A percentile compares a stretch with the other conserved stretches of the same genome.
These are phyloP conservation scores for Gobio gobio DNA, from an alignment of 2,113 vertebrate species.

Conservation along the genomic window DNA sequence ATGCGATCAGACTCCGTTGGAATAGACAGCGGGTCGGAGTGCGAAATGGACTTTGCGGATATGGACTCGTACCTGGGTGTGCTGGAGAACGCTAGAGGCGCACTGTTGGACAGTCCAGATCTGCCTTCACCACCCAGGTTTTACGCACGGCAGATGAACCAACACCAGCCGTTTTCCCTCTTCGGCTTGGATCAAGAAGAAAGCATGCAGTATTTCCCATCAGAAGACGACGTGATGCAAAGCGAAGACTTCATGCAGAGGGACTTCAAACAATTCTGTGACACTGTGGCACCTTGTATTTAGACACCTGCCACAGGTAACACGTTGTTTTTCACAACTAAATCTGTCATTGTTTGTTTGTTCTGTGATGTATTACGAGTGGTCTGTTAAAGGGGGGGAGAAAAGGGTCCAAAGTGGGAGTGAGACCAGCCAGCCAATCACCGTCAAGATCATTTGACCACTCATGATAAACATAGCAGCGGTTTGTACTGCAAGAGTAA, in stretches of 20 bases:
- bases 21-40: slow-evolving; percentile 84
- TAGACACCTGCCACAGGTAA: slow-evolving; percentile 47
- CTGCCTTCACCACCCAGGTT: slow-evolving; percentile 38
- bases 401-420: slow-evolving; percentile 62
- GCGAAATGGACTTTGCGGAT: slow-evolving; percentile 82
- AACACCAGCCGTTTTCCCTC: slow-evolving; percentile 45
- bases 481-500: slow-evolving; percentile 39
- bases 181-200: slow-evolving; percentile 74
- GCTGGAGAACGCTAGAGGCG: slow-evolving; percentile 86
- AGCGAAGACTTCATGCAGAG: slow-evolving; percentile 87
- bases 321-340: background rate
- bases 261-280: slow-evolving; percentile 87
- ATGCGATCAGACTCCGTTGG: slow-evolving; percentile 86
- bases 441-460: slow-evolving; percentile 55
- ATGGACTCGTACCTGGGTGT: slow-evolving; percentile 87
- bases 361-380: slow-evolving; percentile 23
- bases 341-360: slow-evolving; percentile 32
- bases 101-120: slow-evolving; percentile 76
- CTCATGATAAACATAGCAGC: slow-evolving; percentile 28
- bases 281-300: slow-evolving; percentile 71
- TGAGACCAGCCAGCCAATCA: slow-evolving; percentile 69
- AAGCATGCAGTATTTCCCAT: slow-evolving; percentile 87
- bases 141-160: background rate
- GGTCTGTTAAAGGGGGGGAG: slow-evolving; percentile 41
- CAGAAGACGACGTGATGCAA: slow-evolving; percentile 83